Evolutionary conservation across 2,797 vertebrate species (phyloP), one percentile per base, ranked within the genome.

Genomic region (Gobionotothen gibberifrons): DNA sequence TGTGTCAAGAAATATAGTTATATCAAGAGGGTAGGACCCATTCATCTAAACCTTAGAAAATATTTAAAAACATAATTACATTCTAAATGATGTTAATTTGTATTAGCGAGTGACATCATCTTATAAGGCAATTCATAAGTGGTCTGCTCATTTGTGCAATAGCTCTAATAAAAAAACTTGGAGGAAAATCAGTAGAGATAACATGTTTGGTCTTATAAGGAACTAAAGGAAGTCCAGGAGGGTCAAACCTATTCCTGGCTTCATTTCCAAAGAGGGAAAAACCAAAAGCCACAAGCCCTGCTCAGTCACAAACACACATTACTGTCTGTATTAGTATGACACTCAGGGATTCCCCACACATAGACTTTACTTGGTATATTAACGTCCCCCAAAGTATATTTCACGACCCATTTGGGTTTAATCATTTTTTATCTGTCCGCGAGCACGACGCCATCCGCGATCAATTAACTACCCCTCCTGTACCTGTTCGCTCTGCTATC

Each of bases 231-330:
- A 32, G 61, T 51, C 63, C 21, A 39, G 19, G 47, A 13, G 53
- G 73, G 62, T 58, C 46, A 8, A 60, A 55, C 6, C 72, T 84
- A 89, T 88, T 88, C 56, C 48, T 79, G 79, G 81, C 79, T 79
- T 81, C 65, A 51, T 84, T 58, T 79, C 72, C 32, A 5, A 77
- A 82, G 54, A 85, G 49, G 74, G 77, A 39, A 55, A 69, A 63
- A 69, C 63, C 59, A 69, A 64, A 71, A 66, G 69, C 60, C 72
- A 46, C 69, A 55, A 62, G 43, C 47, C 17, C 32, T 0, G 13
- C 40, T 47, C 63, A 42, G n/a, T 83, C 52, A 53, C 54, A 69
- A 66, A 55, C 53, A 72, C 19, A 19, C 47, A 15, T 39, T 44
- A 40, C 44, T 48, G 40, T 3, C 84, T 69, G 22, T 62, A 82